Conservation (phyloP, 2,113 vertebrate genomes). For the Nothoprocta pentlandii region DNA sequence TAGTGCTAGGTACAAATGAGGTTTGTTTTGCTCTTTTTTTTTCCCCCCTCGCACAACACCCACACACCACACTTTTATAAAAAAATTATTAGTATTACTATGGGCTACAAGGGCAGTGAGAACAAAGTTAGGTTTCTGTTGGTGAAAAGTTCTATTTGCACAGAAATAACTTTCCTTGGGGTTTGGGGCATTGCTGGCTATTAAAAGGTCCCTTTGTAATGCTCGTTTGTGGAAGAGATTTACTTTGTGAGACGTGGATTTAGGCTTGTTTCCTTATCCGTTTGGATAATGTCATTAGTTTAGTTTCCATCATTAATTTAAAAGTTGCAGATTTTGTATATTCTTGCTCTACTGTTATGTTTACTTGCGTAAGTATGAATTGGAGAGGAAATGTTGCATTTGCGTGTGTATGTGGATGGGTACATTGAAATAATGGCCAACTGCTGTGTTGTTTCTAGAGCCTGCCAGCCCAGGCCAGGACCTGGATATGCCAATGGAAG, state of each 20-base stretch:
- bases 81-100: background rate
- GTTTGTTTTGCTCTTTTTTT: constrained; percentile 1
- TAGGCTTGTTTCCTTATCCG: background rate
- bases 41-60: no score
- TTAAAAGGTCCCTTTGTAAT: background rate
- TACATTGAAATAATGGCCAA: background rate
- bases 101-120: background rate
- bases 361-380: background rate
- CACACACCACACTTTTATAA: no score
- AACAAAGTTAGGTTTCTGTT: constrained; percentile 6
- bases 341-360: background rate
- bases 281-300: background rate
- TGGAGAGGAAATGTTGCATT: background rate
- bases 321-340: background rate
- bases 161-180: background rate
- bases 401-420: background rate
- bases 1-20: background rate
- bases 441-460: constrained; percentile 78
- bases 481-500: constrained; percentile 95
- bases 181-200: background rate
- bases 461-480: constrained; percentile 91
- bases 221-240: background rate
- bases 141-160: background rate
- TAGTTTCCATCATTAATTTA: background rate
- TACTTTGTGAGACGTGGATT: background rate